Conservation (phyloP, 2,113 vertebrate genomes). For the Ondatra zibethicus region DNA sequence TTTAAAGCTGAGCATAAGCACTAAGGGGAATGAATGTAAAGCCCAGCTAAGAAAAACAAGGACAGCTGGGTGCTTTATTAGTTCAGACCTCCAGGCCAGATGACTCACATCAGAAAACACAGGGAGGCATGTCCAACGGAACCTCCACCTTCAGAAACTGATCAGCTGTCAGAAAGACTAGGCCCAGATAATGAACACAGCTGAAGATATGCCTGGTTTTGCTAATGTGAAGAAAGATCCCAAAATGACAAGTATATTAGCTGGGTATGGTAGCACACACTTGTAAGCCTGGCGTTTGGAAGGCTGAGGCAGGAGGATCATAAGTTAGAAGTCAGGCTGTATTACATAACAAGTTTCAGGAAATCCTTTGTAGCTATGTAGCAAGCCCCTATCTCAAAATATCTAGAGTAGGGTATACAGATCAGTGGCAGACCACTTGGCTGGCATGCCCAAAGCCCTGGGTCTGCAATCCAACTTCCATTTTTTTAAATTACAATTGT, state of each 20-base stretch:
- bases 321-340: background rate
- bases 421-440: background rate
- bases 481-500: background rate
- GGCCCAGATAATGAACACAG: background rate
- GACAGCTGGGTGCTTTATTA: background rate
- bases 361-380: background rate
- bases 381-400: background rate
- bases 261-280: background rate
- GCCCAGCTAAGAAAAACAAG: background rate
- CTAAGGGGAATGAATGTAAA: background rate
- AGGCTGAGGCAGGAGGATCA: background rate
- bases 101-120: background rate
- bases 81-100: background rate
- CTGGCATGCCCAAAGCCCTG: background rate
- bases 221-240: slow-evolving; percentile 8
- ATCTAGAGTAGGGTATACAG: background rate
- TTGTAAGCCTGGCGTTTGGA: background rate
- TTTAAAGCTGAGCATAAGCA: background rate
- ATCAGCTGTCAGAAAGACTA: background rate
- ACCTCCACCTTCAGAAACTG: background rate
- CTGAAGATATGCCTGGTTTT: background rate
- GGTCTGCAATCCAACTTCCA: background rate
- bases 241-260: background rate
- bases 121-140: background rate
- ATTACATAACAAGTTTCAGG: background rate